phyloP scores from a whole-genome alignment of 1,140 invertebrate genomes.

The Dinoponera quadriceps region DNA sequence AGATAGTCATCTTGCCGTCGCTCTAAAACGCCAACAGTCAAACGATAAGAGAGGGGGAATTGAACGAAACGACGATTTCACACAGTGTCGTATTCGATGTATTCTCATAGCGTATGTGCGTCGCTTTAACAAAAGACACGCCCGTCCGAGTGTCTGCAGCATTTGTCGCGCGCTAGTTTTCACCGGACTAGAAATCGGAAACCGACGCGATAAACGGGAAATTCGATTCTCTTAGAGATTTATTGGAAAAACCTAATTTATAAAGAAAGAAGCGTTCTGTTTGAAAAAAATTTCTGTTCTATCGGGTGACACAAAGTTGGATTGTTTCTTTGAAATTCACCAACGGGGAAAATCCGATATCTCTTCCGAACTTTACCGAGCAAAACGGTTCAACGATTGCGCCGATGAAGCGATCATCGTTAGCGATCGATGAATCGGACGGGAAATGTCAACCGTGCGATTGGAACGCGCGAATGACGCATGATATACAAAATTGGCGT shows the following conservation, averaged over 20 bases:
- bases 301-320: conserved; percentile 4
- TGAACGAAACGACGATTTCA: conserved; percentile 2
- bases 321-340: not conserved
- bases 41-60: not conserved
- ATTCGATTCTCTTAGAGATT: not conserved
- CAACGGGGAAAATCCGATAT: not conserved
- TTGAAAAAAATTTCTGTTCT: not conserved
- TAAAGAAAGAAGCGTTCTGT: not conserved
- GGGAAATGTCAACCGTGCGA: conserved; percentile 51
- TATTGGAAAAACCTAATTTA: not conserved
- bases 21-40: conserved; percentile 25
- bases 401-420: not conserved
- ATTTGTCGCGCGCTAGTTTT: not conserved
- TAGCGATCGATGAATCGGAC: conserved; percentile 9
- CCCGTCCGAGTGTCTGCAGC: not conserved
- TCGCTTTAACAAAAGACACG: conserved; percentile 18
- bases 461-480: conserved; percentile 46
- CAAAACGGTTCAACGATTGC: conserved; percentile 1
- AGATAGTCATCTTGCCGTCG: conserved; percentile 41
- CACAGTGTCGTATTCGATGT: not conserved
- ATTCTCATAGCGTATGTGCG: not conserved
- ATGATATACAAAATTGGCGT: conserved; percentile 48
- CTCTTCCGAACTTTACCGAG: not conserved
- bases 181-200: not conserved
- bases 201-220: not conserved